These are phyloP conservation scores for Torymus aiolomorphi DNA, from an alignment of 2,888 invertebrate genomes.

Conservation along the genomic window DNA sequence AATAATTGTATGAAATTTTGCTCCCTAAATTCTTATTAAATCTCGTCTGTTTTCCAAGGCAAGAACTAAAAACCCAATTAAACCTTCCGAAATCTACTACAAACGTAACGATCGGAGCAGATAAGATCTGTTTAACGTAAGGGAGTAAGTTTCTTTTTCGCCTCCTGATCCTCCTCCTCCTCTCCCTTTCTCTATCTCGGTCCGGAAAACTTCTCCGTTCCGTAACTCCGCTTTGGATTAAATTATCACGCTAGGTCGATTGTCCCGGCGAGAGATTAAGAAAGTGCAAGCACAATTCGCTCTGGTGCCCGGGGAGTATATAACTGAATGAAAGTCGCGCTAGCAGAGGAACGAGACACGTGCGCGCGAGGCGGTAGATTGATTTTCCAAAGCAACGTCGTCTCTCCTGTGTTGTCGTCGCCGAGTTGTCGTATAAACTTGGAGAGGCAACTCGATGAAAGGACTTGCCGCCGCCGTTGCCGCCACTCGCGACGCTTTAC, in stretches of 20 bases:
- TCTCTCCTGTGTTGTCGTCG: background rate
- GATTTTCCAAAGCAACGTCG: constrained; percentile 27
- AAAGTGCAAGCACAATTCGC: constrained; percentile 32
- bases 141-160: constrained; percentile 9
- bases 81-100: background rate
- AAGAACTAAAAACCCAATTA: constrained; percentile 10
- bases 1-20: too few species aligned
- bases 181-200: background rate
- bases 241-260: constrained; percentile 59
- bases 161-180: background rate
- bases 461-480: background rate
- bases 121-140: constrained; percentile 15
- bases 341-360: background rate
- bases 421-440: constrained; percentile 13
- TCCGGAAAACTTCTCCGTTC: constrained; percentile 55
- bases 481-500: constrained; percentile 7
- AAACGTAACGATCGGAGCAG: background rate
- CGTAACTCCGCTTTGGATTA: constrained; percentile 55
- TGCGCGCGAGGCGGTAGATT: constrained; percentile 13
- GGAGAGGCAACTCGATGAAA: constrained; percentile 7
- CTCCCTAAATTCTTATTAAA: too few species aligned
- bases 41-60: background rate
- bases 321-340: constrained; percentile 32
- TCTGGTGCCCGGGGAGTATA: background rate
- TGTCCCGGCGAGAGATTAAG: constrained; percentile 57